phyloP scores from a whole-genome alignment of 2,113 vertebrate genomes.

The Zapornia atra region DNA sequence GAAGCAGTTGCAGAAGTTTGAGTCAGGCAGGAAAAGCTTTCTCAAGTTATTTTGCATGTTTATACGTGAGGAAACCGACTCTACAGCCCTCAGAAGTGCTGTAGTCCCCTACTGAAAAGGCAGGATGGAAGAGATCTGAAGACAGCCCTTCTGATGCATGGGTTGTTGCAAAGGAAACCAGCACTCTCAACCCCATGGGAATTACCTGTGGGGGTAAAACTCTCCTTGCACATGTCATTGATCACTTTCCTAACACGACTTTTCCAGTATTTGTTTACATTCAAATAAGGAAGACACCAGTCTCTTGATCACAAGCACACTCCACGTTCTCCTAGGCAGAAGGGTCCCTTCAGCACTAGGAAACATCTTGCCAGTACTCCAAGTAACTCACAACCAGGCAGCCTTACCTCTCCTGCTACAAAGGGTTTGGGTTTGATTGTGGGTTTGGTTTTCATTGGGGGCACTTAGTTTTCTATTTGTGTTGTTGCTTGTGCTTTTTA shows the following conservation, averaged over 20 bases:
- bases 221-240: background rate
- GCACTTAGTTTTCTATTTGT: background rate
- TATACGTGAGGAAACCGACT: background rate
- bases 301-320: background rate
- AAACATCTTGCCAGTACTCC: background rate
- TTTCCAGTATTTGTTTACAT: background rate
- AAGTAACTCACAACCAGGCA: background rate
- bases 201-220: too few species aligned
- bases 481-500: background rate
- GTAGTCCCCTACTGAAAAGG: background rate
- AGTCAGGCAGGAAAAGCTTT: background rate
- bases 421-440: accelerated
- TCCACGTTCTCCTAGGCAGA: too few species aligned
- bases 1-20: background rate
- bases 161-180: background rate
- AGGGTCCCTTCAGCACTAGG: background rate
- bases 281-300: background rate
- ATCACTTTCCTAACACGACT: background rate
- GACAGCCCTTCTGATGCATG: background rate
- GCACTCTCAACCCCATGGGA: background rate
- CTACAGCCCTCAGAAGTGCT: accelerated
- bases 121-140: accelerated
- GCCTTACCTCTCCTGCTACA: background rate
- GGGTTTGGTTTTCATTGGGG: accelerated
- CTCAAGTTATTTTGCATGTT: background rate